Conservation (phyloP, 2,113 vertebrate species). For the Melanostigma gelatinosum region DNA sequence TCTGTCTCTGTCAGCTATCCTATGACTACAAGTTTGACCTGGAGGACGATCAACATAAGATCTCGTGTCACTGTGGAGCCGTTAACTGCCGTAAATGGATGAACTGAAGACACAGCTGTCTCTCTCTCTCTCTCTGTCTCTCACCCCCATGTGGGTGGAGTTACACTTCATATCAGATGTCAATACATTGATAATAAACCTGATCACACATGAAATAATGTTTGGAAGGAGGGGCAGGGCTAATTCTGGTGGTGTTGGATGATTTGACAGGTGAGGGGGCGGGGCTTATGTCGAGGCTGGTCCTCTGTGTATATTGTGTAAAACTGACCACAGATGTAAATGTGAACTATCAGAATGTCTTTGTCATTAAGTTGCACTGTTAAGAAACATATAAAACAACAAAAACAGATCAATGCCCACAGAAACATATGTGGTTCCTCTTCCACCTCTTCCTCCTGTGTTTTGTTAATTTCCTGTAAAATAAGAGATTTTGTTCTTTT, state of each 20-base stretch:
- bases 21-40: slow-evolving; percentile 99
- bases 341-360: slow-evolving; percentile 90
- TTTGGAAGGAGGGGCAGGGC: background rate
- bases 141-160: slow-evolving; percentile 33
- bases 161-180: slow-evolving; percentile 34
- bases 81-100: slow-evolving; percentile 99
- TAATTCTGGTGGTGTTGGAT: slow-evolving; percentile 2
- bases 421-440: slow-evolving; percentile 95
- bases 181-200: slow-evolving; percentile 25
- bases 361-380: slow-evolving; percentile 91
- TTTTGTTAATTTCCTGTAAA: slow-evolving; percentile 96
- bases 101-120: slow-evolving; percentile 85
- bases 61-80: slow-evolving; percentile 97
- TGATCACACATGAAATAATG: slow-evolving; percentile 13
- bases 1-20: slow-evolving; percentile 84
- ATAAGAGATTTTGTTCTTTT: slow-evolving; percentile 92
- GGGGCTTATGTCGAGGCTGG: slow-evolving; percentile 90
- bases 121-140: slow-evolving; percentile 19
- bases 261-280: slow-evolving; percentile 76
- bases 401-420: slow-evolving; percentile 82
- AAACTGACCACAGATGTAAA: slow-evolving; percentile 73
- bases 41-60: slow-evolving; percentile 99
- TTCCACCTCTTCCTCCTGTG: slow-evolving; percentile 85
- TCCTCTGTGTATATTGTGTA: slow-evolving; percentile 86
- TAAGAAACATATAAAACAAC: slow-evolving; percentile 81